These are phyloP conservation scores for Proterorhinus semilunaris DNA, from an alignment of 2,113 vertebrate genomes.

Conservation along the genomic window DNA sequence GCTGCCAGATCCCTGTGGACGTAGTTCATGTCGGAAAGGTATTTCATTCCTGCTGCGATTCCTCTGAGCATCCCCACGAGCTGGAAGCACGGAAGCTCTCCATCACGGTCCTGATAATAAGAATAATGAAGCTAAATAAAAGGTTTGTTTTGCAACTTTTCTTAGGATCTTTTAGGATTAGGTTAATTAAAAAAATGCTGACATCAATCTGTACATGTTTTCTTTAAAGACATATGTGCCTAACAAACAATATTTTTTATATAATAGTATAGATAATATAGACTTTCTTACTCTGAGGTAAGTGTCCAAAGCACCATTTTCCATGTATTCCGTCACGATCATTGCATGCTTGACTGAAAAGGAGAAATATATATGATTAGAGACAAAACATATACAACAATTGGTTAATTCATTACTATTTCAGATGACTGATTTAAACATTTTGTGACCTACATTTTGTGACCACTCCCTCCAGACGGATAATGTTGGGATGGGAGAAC, in stretches of 20 bases:
- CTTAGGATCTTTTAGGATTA: too few relatives aligned
- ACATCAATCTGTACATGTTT: too few relatives aligned
- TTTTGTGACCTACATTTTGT: constrained; percentile 86
- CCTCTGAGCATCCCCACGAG: constrained; percentile 91
- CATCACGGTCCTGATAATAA: constrained; percentile 84
- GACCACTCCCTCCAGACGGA: constrained; percentile 92
- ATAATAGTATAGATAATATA: background rate
- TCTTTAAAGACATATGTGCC: too few relatives aligned
- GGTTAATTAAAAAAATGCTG: too few relatives aligned
- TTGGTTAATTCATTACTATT: too few relatives aligned
- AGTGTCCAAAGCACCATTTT: constrained; percentile 93
- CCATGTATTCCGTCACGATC: constrained; percentile 97
- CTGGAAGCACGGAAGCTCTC: constrained; percentile 85
- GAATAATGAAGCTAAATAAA: background rate
- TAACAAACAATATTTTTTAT: background rate
- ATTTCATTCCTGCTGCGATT: constrained; percentile 94
- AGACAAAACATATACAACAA: background rate
- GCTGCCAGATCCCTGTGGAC: constrained; percentile 95
- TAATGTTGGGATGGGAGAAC: constrained; percentile 96
- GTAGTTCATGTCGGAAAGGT: constrained; percentile 94
- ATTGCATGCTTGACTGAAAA: constrained; percentile 91
- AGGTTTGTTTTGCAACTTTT: background rate
- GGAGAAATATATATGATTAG: constrained; percentile 23
- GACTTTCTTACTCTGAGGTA: constrained; percentile 84
- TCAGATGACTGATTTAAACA: background rate